Base-by-base conservation (phyloP, 2,888 invertebrate genomes). In the Ceriagrion tenellum region DNA sequence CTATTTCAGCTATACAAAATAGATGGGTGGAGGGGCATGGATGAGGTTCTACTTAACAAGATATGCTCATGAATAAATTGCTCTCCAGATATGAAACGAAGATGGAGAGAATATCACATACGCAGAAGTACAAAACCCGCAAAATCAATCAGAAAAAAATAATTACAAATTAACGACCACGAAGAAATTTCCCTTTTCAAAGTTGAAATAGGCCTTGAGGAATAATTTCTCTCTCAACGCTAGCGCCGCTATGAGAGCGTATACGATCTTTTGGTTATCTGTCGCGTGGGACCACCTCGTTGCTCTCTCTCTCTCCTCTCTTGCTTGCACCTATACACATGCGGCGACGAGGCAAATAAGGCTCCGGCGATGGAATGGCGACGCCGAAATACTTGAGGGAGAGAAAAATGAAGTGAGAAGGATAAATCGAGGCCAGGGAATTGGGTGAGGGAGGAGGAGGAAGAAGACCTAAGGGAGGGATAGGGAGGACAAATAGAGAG, bases 371-470 rank as follows among this genome's bases (percentile, higher is more conserved):
- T 81, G 81, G 81, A 81, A 81, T 35, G 35, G 81, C 13, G 81
- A 81, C 81, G 81, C 12, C 81, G 81, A 81, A 81, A 81, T 55
- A 90, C 56, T 90, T 90, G 30, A 90, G 30, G 56, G 30, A 40
- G 35, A 91, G 59, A 59, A 91, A 59, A 55, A 91, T 59, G 59
- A 91, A 35, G 59, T 55, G 35, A 91, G 59, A 59, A 56, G 26
- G 90, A 90, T 56, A n/a, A 90, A 59, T 35, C 59, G 90, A 26
- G 56, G 59, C 30, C 30, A 18, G 55, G 59, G 59, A 59, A 59
- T 59, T 35, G 59, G 90, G 40, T 35, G 30, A 20, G 35, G 16
- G 59, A 56, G 40, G 55, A 10, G 89, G n/a, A 18, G 56, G 56
- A 16, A 26, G 55, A 26, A 56, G 56, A 55, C n/a, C 16, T 16